phyloP scores from a whole-genome alignment of 2,113 vertebrate species.

The Amblyornis subalaris region DNA sequence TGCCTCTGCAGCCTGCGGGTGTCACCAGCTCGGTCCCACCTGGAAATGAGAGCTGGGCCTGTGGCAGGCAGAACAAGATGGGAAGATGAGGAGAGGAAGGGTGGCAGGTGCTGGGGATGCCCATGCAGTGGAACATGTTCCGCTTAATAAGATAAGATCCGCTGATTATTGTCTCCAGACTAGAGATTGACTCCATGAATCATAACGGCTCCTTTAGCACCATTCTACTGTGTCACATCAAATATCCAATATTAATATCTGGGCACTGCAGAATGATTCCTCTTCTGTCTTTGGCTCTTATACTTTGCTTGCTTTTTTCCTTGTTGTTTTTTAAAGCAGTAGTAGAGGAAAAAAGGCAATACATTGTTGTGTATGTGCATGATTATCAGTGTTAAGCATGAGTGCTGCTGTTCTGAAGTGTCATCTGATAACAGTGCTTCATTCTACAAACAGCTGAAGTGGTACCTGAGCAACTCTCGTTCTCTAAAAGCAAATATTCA shows the following conservation, averaged over 20 bases:
- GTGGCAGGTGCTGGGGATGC: slow-evolving; percentile 1
- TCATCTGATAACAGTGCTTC: background rate
- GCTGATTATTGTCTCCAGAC: background rate
- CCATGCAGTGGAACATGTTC: background rate
- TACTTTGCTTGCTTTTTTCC: background rate
- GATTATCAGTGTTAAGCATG: background rate
- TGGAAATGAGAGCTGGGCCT: background rate
- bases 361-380: background rate
- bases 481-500: background rate
- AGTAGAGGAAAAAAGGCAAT: background rate
- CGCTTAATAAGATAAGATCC: background rate
- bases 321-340: background rate
- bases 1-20: background rate
- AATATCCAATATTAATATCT: background rate
- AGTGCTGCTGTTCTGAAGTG: background rate
- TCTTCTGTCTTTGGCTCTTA: background rate
- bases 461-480: background rate
- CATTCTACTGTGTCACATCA: background rate
- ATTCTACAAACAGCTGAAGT: background rate
- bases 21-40: background rate
- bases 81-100: background rate
- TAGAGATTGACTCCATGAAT: background rate
- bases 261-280: background rate
- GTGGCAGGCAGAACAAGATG: background rate
- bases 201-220: background rate